Evolutionary conservation across 2,113 vertebrate species (phyloP).

Genomic region (Mormyrus iriodes): DNA sequence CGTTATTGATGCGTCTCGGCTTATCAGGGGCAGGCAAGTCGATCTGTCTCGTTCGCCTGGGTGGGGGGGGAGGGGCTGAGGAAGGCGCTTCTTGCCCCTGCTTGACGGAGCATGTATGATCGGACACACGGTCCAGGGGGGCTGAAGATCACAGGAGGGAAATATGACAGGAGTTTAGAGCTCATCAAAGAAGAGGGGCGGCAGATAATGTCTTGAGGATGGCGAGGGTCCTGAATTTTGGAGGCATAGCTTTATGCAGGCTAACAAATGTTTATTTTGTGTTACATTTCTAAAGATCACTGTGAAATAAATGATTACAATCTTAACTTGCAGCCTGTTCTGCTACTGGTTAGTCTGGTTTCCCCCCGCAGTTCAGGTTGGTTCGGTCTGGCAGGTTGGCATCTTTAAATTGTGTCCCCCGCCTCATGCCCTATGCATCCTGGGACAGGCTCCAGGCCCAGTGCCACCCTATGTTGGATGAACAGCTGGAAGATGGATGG

Average conservation of each 20-base stretch:
- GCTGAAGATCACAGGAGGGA: not conserved
- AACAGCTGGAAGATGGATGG: not conserved
- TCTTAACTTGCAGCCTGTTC: not conserved
- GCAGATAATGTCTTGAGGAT: not conserved
- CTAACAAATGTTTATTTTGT: not conserved
- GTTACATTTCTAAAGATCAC: not conserved
- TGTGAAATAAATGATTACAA: not conserved
- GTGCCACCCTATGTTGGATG: not conserved
- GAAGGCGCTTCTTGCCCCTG: not conserved
- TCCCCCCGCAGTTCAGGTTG: not conserved
- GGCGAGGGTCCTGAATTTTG: not conserved
- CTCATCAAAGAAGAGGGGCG: not conserved
- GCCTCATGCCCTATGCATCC: not conserved
- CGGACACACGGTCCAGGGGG: not conserved
- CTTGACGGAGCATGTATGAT: slow-evolving; percentile 9
- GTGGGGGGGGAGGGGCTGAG: not conserved
- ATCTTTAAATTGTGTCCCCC: not conserved
- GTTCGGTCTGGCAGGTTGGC: not conserved
- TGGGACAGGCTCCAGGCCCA: not conserved
- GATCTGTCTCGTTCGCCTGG: slow-evolving; percentile 1
- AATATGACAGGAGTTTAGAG: not conserved
- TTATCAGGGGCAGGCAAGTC: slow-evolving; percentile 23
- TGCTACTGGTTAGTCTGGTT: not conserved
- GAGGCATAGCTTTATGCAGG: not conserved
- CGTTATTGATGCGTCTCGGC: slow-evolving; percentile 29